These are phyloP conservation scores for Hydrolagus colliei DNA, from an alignment of 2,797 vertebrate species.

Conservation along the genomic window DNA sequence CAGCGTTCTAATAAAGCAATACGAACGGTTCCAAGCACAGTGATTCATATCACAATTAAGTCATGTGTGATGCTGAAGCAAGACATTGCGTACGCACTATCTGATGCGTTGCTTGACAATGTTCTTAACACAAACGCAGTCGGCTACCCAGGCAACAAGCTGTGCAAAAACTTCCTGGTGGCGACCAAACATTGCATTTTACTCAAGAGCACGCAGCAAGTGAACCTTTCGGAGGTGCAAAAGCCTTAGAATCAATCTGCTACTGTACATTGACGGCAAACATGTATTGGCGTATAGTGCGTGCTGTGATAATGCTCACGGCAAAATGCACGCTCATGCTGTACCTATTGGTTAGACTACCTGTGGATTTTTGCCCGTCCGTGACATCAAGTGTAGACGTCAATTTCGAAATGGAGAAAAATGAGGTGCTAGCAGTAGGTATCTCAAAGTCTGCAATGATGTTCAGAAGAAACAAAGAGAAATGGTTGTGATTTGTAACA, in stretches of 20 bases:
- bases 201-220: not conserved
- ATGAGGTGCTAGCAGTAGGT: not conserved
- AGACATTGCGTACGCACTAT: not conserved
- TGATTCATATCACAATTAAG: not conserved
- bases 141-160: not conserved
- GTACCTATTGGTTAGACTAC: not conserved
- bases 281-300: not conserved
- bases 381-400: slow-evolving; percentile 1
- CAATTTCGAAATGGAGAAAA: slow-evolving; percentile 16
- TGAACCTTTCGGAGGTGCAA: not conserved
- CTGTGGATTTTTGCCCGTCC: not conserved
- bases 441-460: slow-evolving; percentile 12
- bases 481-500: not conserved
- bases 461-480: slow-evolving; percentile 24
- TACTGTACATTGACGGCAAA: not conserved
- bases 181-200: slow-evolving; percentile 1
- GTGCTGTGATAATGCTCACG: not conserved
- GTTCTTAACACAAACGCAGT: not conserved
- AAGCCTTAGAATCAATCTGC: not conserved
- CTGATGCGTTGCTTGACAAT: not conserved
- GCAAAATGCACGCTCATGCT: not conserved
- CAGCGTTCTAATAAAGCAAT: not conserved
- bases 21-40: not conserved
- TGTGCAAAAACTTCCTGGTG: not conserved
- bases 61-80: not conserved